Conservation (phyloP, 2,113 vertebrate species). For the Actinemys pallida region DNA sequence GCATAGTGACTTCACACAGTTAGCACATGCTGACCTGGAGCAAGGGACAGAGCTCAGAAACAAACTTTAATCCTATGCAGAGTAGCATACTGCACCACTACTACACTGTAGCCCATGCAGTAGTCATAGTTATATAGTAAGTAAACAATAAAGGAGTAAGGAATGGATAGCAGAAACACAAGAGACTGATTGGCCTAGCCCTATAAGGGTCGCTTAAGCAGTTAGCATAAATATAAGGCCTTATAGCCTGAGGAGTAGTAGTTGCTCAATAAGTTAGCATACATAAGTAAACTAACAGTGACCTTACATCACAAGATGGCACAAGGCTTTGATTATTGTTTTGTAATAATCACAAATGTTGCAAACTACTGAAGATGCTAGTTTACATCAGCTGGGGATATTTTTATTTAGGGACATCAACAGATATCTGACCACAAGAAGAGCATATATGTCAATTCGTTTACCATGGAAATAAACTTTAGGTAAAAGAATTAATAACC, state of each 20-base stretch:
- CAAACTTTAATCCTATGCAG: background rate
- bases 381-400: background rate
- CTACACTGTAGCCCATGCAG: background rate
- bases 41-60: background rate
- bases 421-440: background rate
- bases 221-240: background rate
- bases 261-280: background rate
- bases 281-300: background rate
- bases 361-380: background rate
- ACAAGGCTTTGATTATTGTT: background rate
- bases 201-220: background rate
- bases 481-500: background rate
- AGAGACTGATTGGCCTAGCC: background rate
- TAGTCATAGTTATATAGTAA: background rate
- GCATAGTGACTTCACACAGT: background rate
- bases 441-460: background rate
- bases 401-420: background rate
- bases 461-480: background rate
- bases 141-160: background rate
- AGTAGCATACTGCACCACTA: background rate
- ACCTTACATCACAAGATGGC: background rate
- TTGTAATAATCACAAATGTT: no score
- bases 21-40: background rate
- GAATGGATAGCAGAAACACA: background rate
- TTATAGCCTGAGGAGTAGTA: background rate